Conservation (phyloP, 2,113 vertebrate species). For the Pseudorhombus dupliciocellatus region DNA sequence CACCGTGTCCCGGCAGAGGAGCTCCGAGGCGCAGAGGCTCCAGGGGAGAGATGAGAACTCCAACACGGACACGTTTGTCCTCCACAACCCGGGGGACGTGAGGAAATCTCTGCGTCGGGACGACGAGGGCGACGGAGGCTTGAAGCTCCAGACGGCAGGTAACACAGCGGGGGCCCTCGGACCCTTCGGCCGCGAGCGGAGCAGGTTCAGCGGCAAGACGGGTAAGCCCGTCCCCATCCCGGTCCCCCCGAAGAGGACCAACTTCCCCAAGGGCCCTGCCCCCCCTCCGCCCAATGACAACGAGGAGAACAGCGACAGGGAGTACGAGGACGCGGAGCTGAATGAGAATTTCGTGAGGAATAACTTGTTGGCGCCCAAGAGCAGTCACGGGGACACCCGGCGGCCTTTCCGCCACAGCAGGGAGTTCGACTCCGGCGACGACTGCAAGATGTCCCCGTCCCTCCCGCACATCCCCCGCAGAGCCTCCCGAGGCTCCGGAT, state of each 20-base stretch:
- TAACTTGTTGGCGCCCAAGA: slow-evolving; percentile 77
- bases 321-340: slow-evolving; percentile 84
- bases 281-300: slow-evolving; percentile 37
- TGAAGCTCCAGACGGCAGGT: slow-evolving; percentile 30
- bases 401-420: slow-evolving; percentile 73
- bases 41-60: slow-evolving; percentile 61
- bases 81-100: neutral
- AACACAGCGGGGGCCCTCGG: slow-evolving; percentile 10
- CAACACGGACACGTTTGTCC: slow-evolving; percentile 16
- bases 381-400: slow-evolving; percentile 30
- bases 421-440: slow-evolving; percentile 83
- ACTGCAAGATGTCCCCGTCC: slow-evolving; percentile 75
- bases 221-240: slow-evolving; percentile 74
- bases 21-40: slow-evolving; percentile 37
- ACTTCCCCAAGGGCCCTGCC: slow-evolving; percentile 20
- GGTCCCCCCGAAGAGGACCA: slow-evolving; percentile 60
- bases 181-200: slow-evolving; percentile 44
- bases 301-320: slow-evolving; percentile 79
- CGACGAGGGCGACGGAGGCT: slow-evolving; percentile 24
- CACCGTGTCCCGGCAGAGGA: slow-evolving; percentile 78
- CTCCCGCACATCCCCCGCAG: slow-evolving; percentile 45
- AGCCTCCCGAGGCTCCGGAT: slow-evolving; percentile 69
- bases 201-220: slow-evolving; percentile 64
- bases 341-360: slow-evolving; percentile 83
- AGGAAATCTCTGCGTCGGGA: slow-evolving; percentile 15